Base-by-base conservation (phyloP, 1,140 invertebrate genomes). In the Temnothorax longispinosus region DNA sequence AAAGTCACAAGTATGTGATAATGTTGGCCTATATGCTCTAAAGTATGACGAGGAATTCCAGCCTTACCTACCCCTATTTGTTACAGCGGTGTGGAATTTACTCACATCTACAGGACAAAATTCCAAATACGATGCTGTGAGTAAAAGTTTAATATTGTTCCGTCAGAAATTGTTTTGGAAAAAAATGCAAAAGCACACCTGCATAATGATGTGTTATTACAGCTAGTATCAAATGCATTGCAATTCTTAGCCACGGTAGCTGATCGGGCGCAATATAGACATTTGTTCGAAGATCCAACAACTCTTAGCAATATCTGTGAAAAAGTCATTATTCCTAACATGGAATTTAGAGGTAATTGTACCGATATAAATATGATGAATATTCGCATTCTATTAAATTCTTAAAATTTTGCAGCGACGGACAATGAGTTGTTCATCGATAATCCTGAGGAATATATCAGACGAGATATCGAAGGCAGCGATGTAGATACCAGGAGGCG, bases 41-140 rank as follows among this genome's bases (percentile, higher is more conserved):
- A 99, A 99, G 94, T 99, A 99, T 93, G 98, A 99, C 94, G 99
- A 99, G 95, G 99, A 99, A 93, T 99, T 99, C 95, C 96, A 97
- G 54, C 96, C 97, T 11, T 99, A 98, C 95, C 96, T 99, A 60
- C 97, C 98, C 7, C 96, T 96, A 47, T 99, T 99, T 96, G 99
- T 99, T 3, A 98, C 97, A 0, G 98, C 97, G 54, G 97, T 99
- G 72, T 99, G 99, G 99, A 97, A 97, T 90, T 96, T 99, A 41
- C 95, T 99, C 54, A 97, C 98, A 44, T 96, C 97, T 11, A 99
- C 98, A 8, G 97, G 98, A 13, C 96, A 97, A 18, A 96, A 98
- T 93, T 96, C 98, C 2, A 99, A 99, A 96, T 99, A 98, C 95
- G 99, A 99, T 96, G 94, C 97, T 95, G 98, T 98, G 78, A 27